Percentiles rank a stretch among this genome's conserved stretches.
Evolutionary conservation across 2,888 invertebrate species (phyloP).

Genomic region (Hirudinaria manillensis): DNA sequence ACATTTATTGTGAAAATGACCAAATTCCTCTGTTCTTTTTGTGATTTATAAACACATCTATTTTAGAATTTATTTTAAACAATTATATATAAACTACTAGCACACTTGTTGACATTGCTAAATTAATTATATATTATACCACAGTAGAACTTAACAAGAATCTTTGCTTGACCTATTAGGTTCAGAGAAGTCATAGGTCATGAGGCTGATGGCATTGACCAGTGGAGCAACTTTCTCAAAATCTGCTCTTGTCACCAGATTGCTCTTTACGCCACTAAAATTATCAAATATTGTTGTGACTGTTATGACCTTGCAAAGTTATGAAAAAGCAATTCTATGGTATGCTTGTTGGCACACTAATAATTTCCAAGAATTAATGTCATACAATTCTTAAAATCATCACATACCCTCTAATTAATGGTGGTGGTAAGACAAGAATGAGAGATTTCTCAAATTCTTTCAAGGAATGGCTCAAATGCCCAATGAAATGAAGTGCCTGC

Average conservation of each 20-base stretch:
- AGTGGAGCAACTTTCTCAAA: constrained; percentile 71
- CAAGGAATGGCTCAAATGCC: constrained; percentile 48
- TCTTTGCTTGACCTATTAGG: constrained; percentile 62
- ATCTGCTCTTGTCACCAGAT: constrained; percentile 63
- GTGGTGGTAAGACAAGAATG: constrained; percentile 51
- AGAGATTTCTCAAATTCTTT: constrained; percentile 44
- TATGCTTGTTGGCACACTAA: no score
- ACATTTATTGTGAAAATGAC: no score
- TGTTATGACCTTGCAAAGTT: background rate
- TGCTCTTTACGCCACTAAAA: constrained; percentile 30
- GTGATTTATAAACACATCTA: no score
- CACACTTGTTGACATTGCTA: no score
- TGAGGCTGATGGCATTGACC: constrained; percentile 81
- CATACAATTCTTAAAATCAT: background rate
- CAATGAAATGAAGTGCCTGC: constrained; percentile 50
- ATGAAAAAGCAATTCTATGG: background rate
- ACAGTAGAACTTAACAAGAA: no score
- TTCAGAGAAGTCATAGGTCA: constrained; percentile 90
- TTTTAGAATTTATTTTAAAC: no score
- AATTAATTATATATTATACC: no score
- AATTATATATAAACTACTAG: no score
- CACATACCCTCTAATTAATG: constrained; percentile 45
- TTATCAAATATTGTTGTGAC: background rate
- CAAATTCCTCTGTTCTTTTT: no score
- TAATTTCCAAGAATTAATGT: no score